Evolutionary conservation across 2,113 vertebrate genomes (phyloP), one percentile per base, ranked within the genome.

Genomic region (Cardinalis cardinalis): DNA sequence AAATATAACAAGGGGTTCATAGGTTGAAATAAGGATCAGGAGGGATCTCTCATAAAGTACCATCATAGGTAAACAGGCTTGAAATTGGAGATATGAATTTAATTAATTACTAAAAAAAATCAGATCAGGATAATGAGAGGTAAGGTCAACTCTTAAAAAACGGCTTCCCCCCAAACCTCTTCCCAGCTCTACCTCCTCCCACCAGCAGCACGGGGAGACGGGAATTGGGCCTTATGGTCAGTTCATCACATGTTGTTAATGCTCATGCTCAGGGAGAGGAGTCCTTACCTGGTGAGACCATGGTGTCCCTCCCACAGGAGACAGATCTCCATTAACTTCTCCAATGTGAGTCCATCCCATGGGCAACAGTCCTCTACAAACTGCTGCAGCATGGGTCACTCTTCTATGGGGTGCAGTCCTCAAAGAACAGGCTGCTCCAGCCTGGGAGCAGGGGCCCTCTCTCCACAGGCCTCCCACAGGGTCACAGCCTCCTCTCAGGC

Each of bases 281-380:
- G 14, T 44, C 10, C 17, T 61, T 13, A 13, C 13, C 4, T 6
- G 6, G 14, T 51, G 46, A 23, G 10, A 28, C 40, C 0, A 0
- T n/a, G n/a, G 14, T 9, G 11, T 40, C 6, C 40, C 29, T 55
- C n/a, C 38, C 14, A 13, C 3, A 4, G 48, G 56, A 38, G 23
- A 46, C 40, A 63, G n/a, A 6, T 46, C 28, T 38, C 14, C 5
- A 0, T 2, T 0, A 36, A 23, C 7, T 61, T 36, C 32, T 43
- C 16, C 10, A 44, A 0, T 15, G 7, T 24, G 20, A 36, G 17
- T 36, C 8, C 21, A 10, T 70, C 12, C 46, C 32, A 43, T 0
- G 1, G 55, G 12, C 19, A 60, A 13, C 9, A 36, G 26, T 34
- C 12, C 14, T 7, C 26, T 28, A 16, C 32, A 26, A 2, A 71